Evolutionary conservation across 2,113 vertebrate genomes (phyloP).

Genomic region (Thryonomys swinderianus): DNA sequence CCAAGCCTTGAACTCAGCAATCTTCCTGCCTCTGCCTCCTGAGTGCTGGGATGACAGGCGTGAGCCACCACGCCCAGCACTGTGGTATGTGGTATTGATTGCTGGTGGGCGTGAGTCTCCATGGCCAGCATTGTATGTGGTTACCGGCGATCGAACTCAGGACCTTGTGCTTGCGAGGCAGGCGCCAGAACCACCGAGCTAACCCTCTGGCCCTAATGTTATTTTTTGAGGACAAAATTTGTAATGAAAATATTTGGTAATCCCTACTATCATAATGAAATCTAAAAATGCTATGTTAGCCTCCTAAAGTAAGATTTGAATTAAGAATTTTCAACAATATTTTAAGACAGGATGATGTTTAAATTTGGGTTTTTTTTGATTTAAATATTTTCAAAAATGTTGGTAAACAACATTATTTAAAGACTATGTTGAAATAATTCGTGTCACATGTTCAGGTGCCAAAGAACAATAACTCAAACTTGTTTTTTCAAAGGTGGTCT

Average conservation of each 20-base stretch:
- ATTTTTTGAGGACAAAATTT: conserved; percentile 41
- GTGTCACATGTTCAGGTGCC: background rate
- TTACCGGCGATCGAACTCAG: too few species aligned
- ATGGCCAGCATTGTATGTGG: too few species aligned
- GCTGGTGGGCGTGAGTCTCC: too few species aligned
- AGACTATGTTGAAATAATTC: background rate
- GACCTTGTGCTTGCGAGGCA: too few species aligned
- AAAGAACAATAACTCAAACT: background rate
- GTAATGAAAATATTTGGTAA: background rate
- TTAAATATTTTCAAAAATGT: background rate
- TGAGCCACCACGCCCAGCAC: too few species aligned
- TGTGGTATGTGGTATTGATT: too few species aligned
- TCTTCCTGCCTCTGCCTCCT: too few species aligned
- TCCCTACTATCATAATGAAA: background rate
- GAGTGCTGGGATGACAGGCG: too few species aligned
- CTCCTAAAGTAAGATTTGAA: background rate
- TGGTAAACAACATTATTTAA: background rate
- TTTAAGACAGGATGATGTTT: background rate
- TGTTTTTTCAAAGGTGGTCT: conserved; percentile 29
- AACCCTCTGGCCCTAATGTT: too few species aligned
- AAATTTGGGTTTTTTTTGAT: background rate
- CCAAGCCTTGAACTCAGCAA: too few species aligned
- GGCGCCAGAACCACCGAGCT: too few species aligned
- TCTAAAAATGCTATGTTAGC: background rate
- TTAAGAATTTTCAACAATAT: background rate